Evolutionary conservation across 2,888 invertebrate genomes (phyloP), one percentile per base, ranked within the genome.

Genomic region (Eueremaeus valkanovi): DNA sequence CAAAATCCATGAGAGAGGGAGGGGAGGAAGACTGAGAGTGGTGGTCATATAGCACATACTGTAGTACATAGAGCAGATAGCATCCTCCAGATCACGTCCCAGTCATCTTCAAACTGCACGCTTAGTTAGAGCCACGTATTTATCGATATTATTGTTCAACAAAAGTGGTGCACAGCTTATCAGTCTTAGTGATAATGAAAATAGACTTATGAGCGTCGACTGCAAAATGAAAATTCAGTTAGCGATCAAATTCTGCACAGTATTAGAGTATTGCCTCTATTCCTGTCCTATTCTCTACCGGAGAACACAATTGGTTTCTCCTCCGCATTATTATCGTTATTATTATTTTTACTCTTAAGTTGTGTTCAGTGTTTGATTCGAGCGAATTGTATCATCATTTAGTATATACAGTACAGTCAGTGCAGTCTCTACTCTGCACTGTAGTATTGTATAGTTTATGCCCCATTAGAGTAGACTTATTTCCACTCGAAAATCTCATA

Each of bases 141-240:
- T 21, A 40, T 66, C 16, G 66, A 21, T 61, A 31, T 61, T 61
- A 9, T 61, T 29, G 29, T 61, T 8, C 27, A 55, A 55, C 29
- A 61, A n/a, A 24, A 66, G 66, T 66, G 40, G 36, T 66, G 2
- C 66, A 66, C 2, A 66, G 66, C 66, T 66, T 66, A 66, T 66
- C 36, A 66, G 66, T 66, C 66, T 66, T 66, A 66, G 66, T 63
- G 63, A 33, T 66, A 66, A 66, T 66, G 66, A 66, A 66, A 66
- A 66, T 36, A 66, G 66, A 66, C 40, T 66, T 66, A 66, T 66
- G 31, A 66, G 21, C 8, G 36, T 21, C 5, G 9, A n/a, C n/a
- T n/a, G n/a, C n/a, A n/a, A n/a, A n/a, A n/a, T 8, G 58, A 31
- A 66, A 66, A 66, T 66, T 61, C 61, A 61, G 61, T 61, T 61